A percentile compares a stretch with the other conserved stretches of the same genome.
Evolutionary conservation across 2,797 vertebrate species (phyloP).

Genomic region (Onychomys arenicola): DNA sequence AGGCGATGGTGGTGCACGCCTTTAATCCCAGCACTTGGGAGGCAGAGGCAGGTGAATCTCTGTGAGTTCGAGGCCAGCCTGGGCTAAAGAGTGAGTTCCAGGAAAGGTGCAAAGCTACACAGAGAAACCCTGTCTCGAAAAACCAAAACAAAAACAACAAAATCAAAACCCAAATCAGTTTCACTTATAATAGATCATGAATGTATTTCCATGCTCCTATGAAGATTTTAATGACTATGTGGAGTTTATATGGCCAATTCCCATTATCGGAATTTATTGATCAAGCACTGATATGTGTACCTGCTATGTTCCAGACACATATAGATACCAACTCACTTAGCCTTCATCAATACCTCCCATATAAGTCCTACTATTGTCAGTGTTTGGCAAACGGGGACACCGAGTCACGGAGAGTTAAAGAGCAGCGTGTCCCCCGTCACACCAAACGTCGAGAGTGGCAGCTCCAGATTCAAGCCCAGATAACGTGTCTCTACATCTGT

Average conservation of each 20-base stretch:
- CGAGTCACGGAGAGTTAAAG: neutral
- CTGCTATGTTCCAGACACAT: neutral
- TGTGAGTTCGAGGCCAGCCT: no score
- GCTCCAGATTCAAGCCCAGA: neutral
- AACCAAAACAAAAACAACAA: no score
- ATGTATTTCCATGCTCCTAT: neutral
- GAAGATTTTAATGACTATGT: constrained; percentile 36
- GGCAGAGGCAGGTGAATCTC: no score
- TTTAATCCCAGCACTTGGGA: no score
- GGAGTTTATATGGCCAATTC: constrained; percentile 4
- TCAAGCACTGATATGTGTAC: neutral
- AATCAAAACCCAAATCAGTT: no score
- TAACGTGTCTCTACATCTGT: neutral
- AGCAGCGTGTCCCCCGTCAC: neutral
- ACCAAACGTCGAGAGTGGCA: neutral
- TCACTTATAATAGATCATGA: neutral
- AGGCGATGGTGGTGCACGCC: no score
- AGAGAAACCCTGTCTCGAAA: no score
- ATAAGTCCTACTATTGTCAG: neutral
- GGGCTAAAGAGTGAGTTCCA: no score
- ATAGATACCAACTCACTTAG: neutral
- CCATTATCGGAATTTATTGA: neutral
- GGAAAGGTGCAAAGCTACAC: no score
- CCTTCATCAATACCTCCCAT: neutral
- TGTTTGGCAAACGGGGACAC: constrained; percentile 10